These are phyloP conservation scores for Lithodes maja DNA, from an alignment of 2,888 invertebrate species.

Conservation along the genomic window DNA sequence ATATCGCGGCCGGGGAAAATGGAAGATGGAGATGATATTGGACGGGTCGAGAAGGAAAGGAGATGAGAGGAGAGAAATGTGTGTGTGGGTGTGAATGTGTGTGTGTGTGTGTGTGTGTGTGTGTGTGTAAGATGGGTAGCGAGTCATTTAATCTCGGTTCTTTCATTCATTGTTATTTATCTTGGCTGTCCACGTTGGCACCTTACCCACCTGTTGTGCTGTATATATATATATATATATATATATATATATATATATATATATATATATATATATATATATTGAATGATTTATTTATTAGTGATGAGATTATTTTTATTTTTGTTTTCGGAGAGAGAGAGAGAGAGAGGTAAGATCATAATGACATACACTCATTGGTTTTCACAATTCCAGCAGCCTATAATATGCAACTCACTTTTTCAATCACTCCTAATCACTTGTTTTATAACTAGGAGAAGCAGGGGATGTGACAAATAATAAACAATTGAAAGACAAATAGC, in stretches of 20 bases:
- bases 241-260: not conserved
- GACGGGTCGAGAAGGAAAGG: not conserved
- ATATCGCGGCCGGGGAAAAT: slow-evolving; percentile 1
- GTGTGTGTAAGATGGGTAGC: not conserved
- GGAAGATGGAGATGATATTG: slow-evolving; percentile 17
- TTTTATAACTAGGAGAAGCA: too few species aligned
- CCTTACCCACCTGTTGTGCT: not conserved
- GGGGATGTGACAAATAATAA: too few species aligned
- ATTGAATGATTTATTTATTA: not conserved
- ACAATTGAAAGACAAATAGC: too few species aligned
- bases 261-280: not conserved
- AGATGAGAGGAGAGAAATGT: not conserved
- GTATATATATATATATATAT: not conserved
- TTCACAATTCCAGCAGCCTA: too few species aligned
- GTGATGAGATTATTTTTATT: too few species aligned
- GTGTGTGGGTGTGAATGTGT: not conserved
- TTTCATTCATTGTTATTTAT: not conserved
- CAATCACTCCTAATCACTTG: too few species aligned
- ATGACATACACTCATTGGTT: too few species aligned
- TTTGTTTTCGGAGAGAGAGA: too few species aligned
- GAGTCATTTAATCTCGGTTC: not conserved
- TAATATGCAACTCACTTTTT: too few species aligned
- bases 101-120: too few species aligned
- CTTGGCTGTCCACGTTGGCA: not conserved
- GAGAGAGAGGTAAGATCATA: too few species aligned